Percentiles rank a stretch among this genome's conserved stretches.
Conservation (phyloP, 2,888 invertebrate species). For the Lutraria lutraria region DNA sequence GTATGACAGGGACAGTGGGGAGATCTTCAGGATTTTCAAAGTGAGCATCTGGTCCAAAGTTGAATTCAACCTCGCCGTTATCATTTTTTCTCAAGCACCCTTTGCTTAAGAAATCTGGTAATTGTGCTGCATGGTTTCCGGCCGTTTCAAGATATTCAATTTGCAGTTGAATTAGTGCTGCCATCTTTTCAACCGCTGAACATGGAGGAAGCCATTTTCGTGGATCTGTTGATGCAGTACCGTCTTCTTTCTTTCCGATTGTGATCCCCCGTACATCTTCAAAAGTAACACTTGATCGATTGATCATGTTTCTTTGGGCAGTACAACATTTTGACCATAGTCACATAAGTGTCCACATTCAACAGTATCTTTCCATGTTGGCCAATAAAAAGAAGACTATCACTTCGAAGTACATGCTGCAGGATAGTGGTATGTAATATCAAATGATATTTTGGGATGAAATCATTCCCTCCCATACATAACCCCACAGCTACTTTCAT, state of each 20-base stretch:
- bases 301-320: constrained; percentile 20
- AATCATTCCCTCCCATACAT: too few relatives aligned
- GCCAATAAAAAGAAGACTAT: too few relatives aligned
- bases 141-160: too few relatives aligned
- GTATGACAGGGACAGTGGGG: neutral
- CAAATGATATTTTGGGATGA: constrained; percentile 36
- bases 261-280: too few relatives aligned
- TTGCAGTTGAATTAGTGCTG: constrained; percentile 5
- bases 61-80: constrained; percentile 25
- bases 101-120: constrained; percentile 21
- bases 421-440: constrained; percentile 17
- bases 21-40: too few relatives aligned
- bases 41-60: constrained; percentile 30
- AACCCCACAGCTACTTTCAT: constrained; percentile 36
- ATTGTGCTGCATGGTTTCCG: constrained; percentile 17
- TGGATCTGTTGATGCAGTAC: constrained; percentile 30
- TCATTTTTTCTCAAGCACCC: constrained; percentile 27
- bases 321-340: constrained; percentile 27
- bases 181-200: constrained; percentile 17
- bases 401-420: too few relatives aligned
- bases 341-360: too few relatives aligned
- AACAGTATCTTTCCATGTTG: too few relatives aligned
- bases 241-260: neutral
- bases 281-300: neutral
- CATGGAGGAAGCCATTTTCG: constrained; percentile 35